A percentile compares a stretch with the other conserved stretches of the same genome.
These are phyloP conservation scores for Crossocerus cetratus DNA, from an alignment of 2,888 invertebrate genomes.

Conservation along the genomic window DNA sequence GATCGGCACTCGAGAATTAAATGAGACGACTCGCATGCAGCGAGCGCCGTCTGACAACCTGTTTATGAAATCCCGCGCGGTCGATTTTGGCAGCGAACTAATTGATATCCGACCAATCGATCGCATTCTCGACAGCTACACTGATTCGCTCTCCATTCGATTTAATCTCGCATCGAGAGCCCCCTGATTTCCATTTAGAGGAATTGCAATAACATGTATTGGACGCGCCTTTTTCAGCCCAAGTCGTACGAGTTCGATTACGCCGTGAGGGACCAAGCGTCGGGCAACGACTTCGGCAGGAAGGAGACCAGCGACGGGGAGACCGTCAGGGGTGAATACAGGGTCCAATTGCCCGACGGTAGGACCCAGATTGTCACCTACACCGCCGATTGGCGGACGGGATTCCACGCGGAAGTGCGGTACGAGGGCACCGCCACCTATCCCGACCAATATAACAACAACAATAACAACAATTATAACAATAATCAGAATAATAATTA, in stretches of 20 bases:
- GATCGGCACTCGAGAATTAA: slow-evolving; percentile 14
- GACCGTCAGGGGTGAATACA: slow-evolving; percentile 82
- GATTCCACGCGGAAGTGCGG: slow-evolving; percentile 87
- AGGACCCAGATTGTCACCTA: slow-evolving; percentile 84
- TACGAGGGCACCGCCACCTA: slow-evolving; percentile 86
- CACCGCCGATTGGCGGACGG: slow-evolving; percentile 88
- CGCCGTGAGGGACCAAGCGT: slow-evolving; percentile 86
- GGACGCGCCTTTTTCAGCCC: slow-evolving; percentile 78
- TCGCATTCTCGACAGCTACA: too few species aligned
- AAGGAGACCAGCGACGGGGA: slow-evolving; percentile 86
- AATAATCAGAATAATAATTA: slow-evolving; percentile 57
- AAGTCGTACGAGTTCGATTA: slow-evolving; percentile 89
- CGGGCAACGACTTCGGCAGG: slow-evolving; percentile 86
- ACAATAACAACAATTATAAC: slow-evolving; percentile 70
- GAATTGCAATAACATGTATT: too few species aligned
- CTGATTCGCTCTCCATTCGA: too few species aligned
- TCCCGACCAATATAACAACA: slow-evolving; percentile 79
- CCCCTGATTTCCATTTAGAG: too few species aligned
- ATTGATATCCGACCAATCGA: too few species aligned
- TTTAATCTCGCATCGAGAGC: too few species aligned
- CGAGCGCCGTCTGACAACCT: background rate
- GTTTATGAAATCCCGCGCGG: background rate
- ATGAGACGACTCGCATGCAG: background rate
- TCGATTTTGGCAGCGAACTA: too few species aligned
- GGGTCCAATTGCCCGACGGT: slow-evolving; percentile 81